A percentile compares a stretch with the other conserved stretches of the same genome.
These are phyloP conservation scores for Trachythela sp. DNA, from an alignment of 64 coral and sea anemone species.

Conservation along the genomic window DNA sequence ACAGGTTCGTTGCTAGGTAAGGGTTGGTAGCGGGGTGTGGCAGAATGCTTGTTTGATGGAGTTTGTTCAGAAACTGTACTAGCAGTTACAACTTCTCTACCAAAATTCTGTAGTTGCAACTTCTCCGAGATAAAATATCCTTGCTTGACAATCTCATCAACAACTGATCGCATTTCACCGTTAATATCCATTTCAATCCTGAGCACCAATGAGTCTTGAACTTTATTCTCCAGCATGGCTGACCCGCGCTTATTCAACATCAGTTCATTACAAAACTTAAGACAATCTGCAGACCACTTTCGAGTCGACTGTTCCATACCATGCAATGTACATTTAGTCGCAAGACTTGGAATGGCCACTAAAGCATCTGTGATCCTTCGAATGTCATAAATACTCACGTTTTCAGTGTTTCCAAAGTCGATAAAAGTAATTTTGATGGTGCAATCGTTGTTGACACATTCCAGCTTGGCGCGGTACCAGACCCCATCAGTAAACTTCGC, in stretches of 20 bases:
- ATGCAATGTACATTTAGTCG: constrained; percentile 61
- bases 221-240: constrained; percentile 13
- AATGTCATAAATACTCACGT: constrained; percentile 58
- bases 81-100: too few species aligned
- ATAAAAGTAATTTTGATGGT: constrained; percentile 60
- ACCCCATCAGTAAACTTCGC: constrained; percentile 70
- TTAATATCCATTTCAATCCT: background rate
- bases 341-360: constrained; percentile 61
- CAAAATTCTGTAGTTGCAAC: too few species aligned
- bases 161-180: background rate
- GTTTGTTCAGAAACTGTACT: too few species aligned
- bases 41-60: background rate
- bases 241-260: constrained; percentile 47
- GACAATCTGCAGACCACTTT: constrained; percentile 58
- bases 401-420: constrained; percentile 85
- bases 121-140: background rate
- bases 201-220: constrained; percentile 37
- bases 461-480: constrained; percentile 80
- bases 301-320: constrained; percentile 20
- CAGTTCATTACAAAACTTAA: constrained; percentile 48
- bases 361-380: constrained; percentile 63
- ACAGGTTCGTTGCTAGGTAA: too few species aligned
- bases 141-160: background rate
- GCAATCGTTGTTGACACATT: constrained; percentile 62
- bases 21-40: background rate